Conservation (phyloP, 1,140 invertebrate species). For the Matsumurasca onukii region DNA sequence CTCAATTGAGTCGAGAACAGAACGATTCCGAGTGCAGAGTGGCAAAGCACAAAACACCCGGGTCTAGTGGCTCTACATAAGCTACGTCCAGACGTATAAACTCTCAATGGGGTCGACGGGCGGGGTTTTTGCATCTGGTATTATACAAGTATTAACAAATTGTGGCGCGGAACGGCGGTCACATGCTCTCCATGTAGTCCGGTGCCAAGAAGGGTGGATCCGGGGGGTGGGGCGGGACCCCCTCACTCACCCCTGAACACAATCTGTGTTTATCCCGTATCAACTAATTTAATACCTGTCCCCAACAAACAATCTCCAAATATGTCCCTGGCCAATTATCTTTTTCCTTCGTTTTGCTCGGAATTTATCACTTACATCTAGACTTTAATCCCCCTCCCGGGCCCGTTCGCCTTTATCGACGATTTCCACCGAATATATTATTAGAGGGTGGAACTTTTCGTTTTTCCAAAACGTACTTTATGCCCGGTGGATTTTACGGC, state of each 20-base stretch:
- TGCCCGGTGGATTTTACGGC: no score
- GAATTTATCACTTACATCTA: conserved; percentile 21
- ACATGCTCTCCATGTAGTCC: background rate
- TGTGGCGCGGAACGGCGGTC: background rate
- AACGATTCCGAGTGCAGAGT: no score
- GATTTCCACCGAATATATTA: no score
- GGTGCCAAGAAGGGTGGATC: conserved; percentile 1
- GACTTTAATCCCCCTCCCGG: conserved; percentile 10
- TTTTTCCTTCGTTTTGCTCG: conserved; percentile 20
- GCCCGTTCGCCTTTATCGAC: conserved; percentile 7
- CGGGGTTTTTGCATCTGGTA: background rate
- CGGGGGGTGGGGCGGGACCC: background rate
- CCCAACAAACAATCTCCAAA: conserved; percentile 27
- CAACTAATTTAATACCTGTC: conserved; percentile 32
- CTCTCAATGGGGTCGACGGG: background rate
- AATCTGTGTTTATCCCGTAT: conserved; percentile 17
- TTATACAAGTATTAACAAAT: conserved; percentile 23
- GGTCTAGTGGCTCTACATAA: background rate
- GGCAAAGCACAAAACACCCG: background rate
- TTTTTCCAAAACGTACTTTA: no score
- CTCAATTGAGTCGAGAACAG: no score
- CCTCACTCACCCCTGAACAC: background rate
- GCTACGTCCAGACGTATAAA: background rate
- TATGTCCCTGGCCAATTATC: conserved; percentile 24
- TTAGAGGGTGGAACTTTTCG: no score